Evolutionary conservation across 2,797 vertebrate species (phyloP), one percentile per base, ranked within the genome.

Genomic region (Lophotriccus pileatus): DNA sequence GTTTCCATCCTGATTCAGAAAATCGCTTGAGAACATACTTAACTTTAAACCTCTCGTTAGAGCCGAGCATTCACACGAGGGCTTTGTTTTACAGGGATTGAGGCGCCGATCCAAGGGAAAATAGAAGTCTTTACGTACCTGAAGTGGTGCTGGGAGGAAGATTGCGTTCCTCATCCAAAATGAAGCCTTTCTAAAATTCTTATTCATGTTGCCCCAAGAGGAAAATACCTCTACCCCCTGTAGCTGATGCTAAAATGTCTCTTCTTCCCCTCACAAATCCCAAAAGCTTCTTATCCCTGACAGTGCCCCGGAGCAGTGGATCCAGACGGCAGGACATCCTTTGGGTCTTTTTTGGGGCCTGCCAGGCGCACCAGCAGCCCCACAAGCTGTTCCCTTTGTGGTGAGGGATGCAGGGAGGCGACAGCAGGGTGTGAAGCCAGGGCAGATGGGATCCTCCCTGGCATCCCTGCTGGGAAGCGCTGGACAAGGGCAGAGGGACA

Each of bases 1-100:
- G 13, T 84, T 94, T 78, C 83, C 18, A 43, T 80, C 68, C 89
- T 39, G 93, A 83, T 84, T 80, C 93, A 92, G 79, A 80, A 92
- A 90, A 92, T 36, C 3, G 3, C 84, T 85, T 52, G 78, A 87
- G 91, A 89, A 47, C n/a, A 9, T 41, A 49, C 91, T 83, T 74
- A 53, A 32, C 75, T 92, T 36, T 41, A 86, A 92, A 12, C 44
- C 87, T 52, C 1, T 84, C 1, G 17, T 80, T 87, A 49, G 43
- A 80, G 73, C 13, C n/a, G 46, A 84, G 14, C 43, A 12, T 59
- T 84, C 63, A 64, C 49, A 28, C 49, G 34, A 87, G 64, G 52
- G 84, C 53, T 95, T 91, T 94, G 89, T 67, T 89, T 77, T 47
- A 76, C 19, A 56, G 43, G 44, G 52, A 74, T 22, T 53, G 84